These are phyloP conservation scores for Galbula dea DNA, from an alignment of 2,113 vertebrate genomes.

Conservation along the genomic window DNA sequence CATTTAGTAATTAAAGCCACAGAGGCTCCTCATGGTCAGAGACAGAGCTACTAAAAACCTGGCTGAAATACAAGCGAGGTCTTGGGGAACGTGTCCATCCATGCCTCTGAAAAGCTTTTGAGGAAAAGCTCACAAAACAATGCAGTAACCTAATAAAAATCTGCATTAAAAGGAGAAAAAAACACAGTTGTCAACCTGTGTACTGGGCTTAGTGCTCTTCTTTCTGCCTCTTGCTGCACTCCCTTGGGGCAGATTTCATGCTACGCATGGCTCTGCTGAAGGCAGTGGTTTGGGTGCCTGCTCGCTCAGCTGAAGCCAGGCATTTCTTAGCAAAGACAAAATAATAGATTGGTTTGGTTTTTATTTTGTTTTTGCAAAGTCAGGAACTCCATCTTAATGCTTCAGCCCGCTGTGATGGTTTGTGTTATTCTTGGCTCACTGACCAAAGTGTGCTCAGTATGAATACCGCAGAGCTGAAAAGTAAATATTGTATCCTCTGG, in stretches of 20 bases:
- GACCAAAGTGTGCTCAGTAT: not conserved
- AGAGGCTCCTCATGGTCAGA: not conserved
- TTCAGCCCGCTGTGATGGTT: not conserved
- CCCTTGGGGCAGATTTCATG: not conserved
- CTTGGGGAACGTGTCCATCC: not conserved
- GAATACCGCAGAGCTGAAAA: constrained; percentile 43
- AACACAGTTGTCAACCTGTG: rapidly evolving
- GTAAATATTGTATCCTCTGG: constrained; percentile 51
- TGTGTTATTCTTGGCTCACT: constrained; percentile 35
- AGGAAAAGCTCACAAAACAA: not conserved
- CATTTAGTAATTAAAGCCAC: not conserved
- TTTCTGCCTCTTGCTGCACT: not conserved
- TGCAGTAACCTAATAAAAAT: not conserved
- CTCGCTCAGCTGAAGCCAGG: not conserved
- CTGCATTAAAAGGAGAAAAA: not conserved
- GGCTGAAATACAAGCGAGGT: not conserved
- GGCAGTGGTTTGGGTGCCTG: not conserved
- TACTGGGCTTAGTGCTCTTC: not conserved
- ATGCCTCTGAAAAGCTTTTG: not conserved
- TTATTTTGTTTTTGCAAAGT: not conserved
- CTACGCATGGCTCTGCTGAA: not conserved
- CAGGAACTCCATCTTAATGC: not conserved
- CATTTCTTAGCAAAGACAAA: not conserved
- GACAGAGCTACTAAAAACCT: not conserved
- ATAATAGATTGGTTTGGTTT: not conserved